Conservation (phyloP, 37 sponge, comb jelly and placozoan genomes). For the Ianthella basta region DNA sequence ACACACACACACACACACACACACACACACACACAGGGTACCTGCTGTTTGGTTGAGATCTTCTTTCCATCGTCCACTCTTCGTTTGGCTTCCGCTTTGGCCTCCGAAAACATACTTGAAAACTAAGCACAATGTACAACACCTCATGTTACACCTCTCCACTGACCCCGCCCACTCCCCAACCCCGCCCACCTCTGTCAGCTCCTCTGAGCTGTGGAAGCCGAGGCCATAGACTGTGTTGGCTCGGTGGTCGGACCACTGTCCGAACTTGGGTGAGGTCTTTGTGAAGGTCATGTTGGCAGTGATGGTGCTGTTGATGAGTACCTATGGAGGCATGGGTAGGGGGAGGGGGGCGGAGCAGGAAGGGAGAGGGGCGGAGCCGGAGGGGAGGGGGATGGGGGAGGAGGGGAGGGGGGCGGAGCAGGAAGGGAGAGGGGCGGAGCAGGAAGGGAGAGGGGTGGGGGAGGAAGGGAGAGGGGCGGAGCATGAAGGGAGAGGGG, state of each 20-base stretch:
- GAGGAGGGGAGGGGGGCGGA: no score
- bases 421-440: no score
- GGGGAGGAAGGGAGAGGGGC: no score
- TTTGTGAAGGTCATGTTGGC: conserved; percentile 98
- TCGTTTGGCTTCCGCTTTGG: conserved; percentile 60
- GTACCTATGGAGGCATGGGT: conserved; percentile 44
- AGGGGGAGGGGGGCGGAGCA: background rate
- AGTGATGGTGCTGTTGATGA: conserved; percentile 92
- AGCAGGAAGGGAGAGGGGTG: no score
- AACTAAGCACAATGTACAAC: conserved; percentile 45
- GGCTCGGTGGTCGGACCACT: conserved; percentile 96
- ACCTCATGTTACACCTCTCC: background rate
- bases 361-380: no score
- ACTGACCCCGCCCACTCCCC: conserved; percentile 5
- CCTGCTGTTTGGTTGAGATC: conserved; percentile 35
- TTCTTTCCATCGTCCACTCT: conserved; percentile 52
- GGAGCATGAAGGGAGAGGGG: background rate
- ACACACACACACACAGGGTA: conserved; percentile 3
- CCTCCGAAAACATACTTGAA: conserved; percentile 78
- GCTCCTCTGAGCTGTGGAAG: conserved; percentile 83
- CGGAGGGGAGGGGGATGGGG: no score
- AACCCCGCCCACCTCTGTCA: conserved; percentile 62
- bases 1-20: conserved; percentile 38
- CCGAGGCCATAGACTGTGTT: conserved; percentile 96
- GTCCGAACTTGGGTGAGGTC: conserved; percentile 97